A percentile compares a stretch with the other conserved stretches of the same genome.
These are phyloP conservation scores for Silurus meridionalis DNA, from an alignment of 2,113 vertebrate species.

Conservation along the genomic window DNA sequence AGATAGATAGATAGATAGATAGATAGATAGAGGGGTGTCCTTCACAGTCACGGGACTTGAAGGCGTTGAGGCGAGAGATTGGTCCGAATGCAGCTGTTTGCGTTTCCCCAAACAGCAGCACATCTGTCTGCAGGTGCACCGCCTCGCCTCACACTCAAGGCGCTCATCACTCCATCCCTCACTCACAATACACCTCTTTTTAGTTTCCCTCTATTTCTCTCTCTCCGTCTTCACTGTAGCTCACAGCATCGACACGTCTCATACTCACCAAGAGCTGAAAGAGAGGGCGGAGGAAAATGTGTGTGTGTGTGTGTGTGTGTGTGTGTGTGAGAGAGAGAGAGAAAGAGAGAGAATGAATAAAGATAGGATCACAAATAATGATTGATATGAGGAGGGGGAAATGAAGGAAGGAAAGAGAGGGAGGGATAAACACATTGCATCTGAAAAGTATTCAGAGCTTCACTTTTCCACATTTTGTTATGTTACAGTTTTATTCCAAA, in stretches of 20 bases:
- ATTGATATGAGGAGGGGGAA: background rate
- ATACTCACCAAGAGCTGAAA: background rate
- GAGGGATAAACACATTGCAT: too few relatives aligned
- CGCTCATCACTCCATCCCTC: background rate
- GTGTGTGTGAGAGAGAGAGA: too few relatives aligned
- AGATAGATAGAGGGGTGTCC: background rate
- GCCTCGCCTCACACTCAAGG: background rate
- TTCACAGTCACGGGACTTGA: background rate
- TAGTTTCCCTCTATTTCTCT: background rate
- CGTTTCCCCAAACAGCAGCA: background rate
- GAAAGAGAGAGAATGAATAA: background rate
- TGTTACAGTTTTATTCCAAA: too few relatives aligned
- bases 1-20: background rate
- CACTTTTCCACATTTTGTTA: too few relatives aligned
- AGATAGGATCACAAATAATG: background rate
- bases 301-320: too few relatives aligned
- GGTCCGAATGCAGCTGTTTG: background rate
- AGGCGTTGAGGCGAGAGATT: background rate
- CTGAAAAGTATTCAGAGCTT: too few relatives aligned
- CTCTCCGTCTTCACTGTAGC: background rate
- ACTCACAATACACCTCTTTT: too few relatives aligned
- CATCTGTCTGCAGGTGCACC: background rate
- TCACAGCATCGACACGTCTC: too few relatives aligned
- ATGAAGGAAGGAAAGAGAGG: background rate
- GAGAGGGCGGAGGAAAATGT: background rate